These are phyloP conservation scores for Muschampia plurimacula DNA, from an alignment of 2,888 invertebrate genomes.

Conservation along the genomic window DNA sequence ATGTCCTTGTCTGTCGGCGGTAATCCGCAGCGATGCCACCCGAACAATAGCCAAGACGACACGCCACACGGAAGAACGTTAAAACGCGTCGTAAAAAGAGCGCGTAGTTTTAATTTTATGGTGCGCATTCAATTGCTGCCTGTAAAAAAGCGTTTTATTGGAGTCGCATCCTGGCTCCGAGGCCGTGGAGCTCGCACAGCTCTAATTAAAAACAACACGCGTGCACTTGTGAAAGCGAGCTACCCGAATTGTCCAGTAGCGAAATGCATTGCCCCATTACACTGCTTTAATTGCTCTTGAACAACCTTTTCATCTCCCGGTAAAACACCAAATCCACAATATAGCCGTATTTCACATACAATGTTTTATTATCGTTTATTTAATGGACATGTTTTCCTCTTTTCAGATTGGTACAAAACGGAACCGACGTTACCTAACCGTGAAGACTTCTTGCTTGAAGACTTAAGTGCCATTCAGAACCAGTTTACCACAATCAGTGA, in stretches of 20 bases:
- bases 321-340: not conserved
- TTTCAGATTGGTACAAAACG: conserved; percentile 62
- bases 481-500: conserved; percentile 83
- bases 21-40: conserved; percentile 58
- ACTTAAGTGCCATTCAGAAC: conserved; percentile 82
- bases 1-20: conserved; percentile 65
- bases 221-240: conserved; percentile 73
- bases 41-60: conserved; percentile 71
- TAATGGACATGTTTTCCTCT: conserved; percentile 50
- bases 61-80: conserved; percentile 77
- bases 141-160: conserved; percentile 83
- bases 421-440: conserved; percentile 60
- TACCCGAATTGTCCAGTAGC: conserved; percentile 58
- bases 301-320: conserved; percentile 32
- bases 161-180: conserved; percentile 80
- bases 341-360: not conserved
- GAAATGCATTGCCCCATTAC: conserved; percentile 66
- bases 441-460: conserved; percentile 76
- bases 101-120: conserved; percentile 82
- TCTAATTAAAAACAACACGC: conserved; percentile 80
- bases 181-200: conserved; percentile 76
- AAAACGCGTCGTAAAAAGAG: conserved; percentile 80
- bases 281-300: conserved; percentile 48
- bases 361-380: conserved; percentile 3
- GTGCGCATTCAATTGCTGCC: conserved; percentile 79